Conservation (phyloP, 2,888 invertebrate genomes). For the Scaptomyza tumidula region DNA sequence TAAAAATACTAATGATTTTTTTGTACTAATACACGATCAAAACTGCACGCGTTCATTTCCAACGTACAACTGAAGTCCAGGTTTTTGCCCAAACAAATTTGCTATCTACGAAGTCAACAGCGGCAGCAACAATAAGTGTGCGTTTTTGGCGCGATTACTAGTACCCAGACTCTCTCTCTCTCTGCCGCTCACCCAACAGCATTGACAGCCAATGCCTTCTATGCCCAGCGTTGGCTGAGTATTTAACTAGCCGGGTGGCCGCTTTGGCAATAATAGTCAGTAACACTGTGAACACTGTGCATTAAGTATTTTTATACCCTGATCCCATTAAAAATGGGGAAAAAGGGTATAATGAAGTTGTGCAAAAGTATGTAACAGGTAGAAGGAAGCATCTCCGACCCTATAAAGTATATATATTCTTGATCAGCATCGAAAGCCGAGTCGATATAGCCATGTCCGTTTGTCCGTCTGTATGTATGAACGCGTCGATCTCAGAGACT, state of each 20-base stretch:
- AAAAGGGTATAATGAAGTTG: too few species aligned
- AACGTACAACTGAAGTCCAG: conserved; percentile 77
- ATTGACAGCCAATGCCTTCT: conserved; percentile 36
- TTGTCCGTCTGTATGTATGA: too few species aligned
- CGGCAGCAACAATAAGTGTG: conserved; percentile 25
- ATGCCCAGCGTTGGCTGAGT: conserved; percentile 48
- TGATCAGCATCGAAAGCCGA: too few species aligned
- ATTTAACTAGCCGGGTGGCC: conserved; percentile 26
- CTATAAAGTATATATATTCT: too few species aligned
- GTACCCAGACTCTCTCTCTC: background rate
- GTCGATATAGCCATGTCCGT: too few species aligned
- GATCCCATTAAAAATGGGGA: too few species aligned
- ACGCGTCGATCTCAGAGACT: too few species aligned
- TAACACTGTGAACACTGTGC: conserved; percentile 16
- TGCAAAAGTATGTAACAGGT: too few species aligned
- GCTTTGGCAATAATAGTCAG: conserved; percentile 36
- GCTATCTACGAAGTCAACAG: conserved; percentile 42
- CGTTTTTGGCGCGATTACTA: background rate
- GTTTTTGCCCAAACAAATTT: conserved; percentile 54
- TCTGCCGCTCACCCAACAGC: conserved; percentile 31
- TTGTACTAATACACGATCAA: conserved; percentile 49
- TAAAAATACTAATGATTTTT: conserved; percentile 18
- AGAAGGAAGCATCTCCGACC: too few species aligned
- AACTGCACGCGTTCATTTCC: conserved; percentile 80
- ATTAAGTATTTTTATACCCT: too few species aligned